Base-by-base conservation (phyloP, 2,113 vertebrate species). In the Gymnobelideus leadbeateri region DNA sequence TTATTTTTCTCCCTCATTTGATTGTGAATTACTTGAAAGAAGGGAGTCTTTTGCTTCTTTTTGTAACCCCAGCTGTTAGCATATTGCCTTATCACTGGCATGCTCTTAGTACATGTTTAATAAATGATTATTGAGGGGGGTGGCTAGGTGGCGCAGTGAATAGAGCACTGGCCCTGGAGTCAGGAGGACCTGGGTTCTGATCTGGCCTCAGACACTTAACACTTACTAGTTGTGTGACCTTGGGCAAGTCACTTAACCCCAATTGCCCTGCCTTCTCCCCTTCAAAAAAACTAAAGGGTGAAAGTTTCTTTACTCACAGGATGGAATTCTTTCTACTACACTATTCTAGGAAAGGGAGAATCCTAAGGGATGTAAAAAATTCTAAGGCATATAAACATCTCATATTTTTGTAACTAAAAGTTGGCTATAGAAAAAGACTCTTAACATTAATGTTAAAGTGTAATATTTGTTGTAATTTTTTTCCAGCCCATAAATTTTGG, bases 401-500 rank as follows among this genome's bases (percentile, higher is more conserved):
- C 68, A 21, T 19, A n/a, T 77, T 77, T 77, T 77, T 77, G 4
- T 77, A 77, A 68, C 37, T 77, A 5, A 77, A 77, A 77, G 16
- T 77, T 77, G 61, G 43, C 93, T 54, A 4, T 43, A 46, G 49
- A 89, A 19, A 51, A 14, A 90, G 57, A 91, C 24, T 51, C 0
- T 90, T 91, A 47, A 91, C 28, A 12, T 92, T 68, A 49, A 46
- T 43, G 23, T 25, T 21, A n/a, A 28, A 54, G 50, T 61, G 31
- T 24, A 90, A 16, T 93, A 54, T 54, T 51, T 55, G 37, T 52
- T 55, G 54, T 92, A 91, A 93, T 52, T 91, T 95, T 54, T 52
- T 95, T 94, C n/a, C 91, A 97, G 97, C 0, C 6, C 31, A 49
- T 95, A 0, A 52, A 97, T 57, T 89, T 98, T 89, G 98, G 98